phyloP scores from a whole-genome alignment of 2,797 vertebrate species.

The Catamblyrhynchus diadema region DNA sequence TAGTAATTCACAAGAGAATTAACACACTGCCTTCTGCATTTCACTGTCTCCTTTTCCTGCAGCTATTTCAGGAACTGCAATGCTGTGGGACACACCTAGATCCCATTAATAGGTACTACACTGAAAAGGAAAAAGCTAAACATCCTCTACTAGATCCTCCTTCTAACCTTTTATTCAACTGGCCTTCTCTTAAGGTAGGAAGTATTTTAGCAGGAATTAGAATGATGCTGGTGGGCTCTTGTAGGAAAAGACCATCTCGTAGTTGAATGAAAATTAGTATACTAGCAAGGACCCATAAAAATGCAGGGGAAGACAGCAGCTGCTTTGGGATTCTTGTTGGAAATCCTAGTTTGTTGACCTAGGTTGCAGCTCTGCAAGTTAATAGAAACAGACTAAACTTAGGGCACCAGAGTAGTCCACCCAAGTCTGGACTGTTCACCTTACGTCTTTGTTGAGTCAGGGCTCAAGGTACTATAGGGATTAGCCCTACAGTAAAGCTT shows the following conservation, averaged over 20 bases:
- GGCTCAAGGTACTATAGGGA: background rate
- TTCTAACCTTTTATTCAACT: background rate
- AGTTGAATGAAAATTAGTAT: background rate
- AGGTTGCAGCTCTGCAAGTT: background rate
- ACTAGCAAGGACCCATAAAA: background rate
- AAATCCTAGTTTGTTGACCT: background rate
- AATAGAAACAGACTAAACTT: background rate
- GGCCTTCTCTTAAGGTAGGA: background rate
- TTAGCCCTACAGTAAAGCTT: background rate
- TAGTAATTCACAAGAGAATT: constrained; percentile 73
- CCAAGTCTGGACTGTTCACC: background rate
- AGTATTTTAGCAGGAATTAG: background rate
- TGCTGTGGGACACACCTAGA: constrained; percentile 51
- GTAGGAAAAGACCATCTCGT: background rate
- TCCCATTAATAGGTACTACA: background rate
- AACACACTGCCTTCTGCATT: constrained; percentile 58
- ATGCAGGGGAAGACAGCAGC: background rate
- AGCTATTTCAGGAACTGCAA: constrained; percentile 61
- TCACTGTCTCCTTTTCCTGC: constrained; percentile 47
- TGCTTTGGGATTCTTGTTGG: background rate
- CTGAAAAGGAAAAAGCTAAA: background rate
- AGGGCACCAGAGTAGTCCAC: background rate
- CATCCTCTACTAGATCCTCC: background rate
- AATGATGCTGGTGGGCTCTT: background rate
- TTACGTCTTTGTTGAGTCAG: background rate